Evolutionary conservation across 2,888 invertebrate genomes (phyloP).

Genomic region (Drosophila mercatorum): DNA sequence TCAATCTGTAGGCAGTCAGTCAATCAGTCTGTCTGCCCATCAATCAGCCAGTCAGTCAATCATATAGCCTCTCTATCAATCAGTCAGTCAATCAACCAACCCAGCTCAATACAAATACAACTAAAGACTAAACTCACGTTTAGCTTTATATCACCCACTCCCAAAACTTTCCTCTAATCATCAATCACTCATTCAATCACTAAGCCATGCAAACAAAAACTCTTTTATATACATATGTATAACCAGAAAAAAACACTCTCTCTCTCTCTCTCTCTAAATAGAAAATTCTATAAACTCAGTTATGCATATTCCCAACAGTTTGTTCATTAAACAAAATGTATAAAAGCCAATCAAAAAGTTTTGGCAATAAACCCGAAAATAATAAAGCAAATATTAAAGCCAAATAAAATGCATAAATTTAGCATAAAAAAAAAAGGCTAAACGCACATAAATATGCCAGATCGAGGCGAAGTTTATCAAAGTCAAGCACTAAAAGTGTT

Average conservation of each 20-base stretch:
- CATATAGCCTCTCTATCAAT: neutral
- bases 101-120: neutral
- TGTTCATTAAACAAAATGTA: conserved; percentile 1
- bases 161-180: neutral
- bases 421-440: neutral
- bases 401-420: conserved; percentile 6
- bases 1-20: neutral
- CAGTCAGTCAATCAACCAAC: too few species aligned
- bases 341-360: conserved; percentile 5
- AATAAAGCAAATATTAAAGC: conserved; percentile 10
- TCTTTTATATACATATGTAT: conserved; percentile 1
- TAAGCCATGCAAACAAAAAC: neutral
- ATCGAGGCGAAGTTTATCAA: conserved; percentile 1
- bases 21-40: too few species aligned
- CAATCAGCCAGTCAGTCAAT: neutral
- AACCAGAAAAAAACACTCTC: neutral
- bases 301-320: neutral
- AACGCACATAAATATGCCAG: conserved; percentile 5
- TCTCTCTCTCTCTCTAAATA: neutral
- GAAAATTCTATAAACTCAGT: neutral
- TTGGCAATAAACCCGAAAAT: neutral
- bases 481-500: conserved; percentile 55
- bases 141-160: neutral
- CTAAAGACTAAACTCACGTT: neutral
- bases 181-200: neutral